These are phyloP conservation scores for Phoeniculus purpureus DNA, from an alignment of 2,797 vertebrate species.

Conservation along the genomic window DNA sequence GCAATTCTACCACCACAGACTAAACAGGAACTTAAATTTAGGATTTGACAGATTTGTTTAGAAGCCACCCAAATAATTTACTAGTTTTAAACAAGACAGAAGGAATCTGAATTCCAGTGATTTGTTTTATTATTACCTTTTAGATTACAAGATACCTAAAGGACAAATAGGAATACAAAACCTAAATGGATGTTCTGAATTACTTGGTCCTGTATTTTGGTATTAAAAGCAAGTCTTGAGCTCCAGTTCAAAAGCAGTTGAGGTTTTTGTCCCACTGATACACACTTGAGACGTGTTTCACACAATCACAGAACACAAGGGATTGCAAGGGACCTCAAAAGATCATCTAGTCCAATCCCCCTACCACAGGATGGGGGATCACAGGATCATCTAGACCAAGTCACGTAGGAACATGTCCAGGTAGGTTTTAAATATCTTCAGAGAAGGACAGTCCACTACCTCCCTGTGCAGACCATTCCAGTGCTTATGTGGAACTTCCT, in stretches of 20 bases:
- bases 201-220: background rate
- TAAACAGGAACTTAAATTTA: constrained; percentile 37
- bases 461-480: too few species aligned
- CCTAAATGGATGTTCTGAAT: background rate
- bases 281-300: background rate
- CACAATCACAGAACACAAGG: too few species aligned
- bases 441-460: too few species aligned
- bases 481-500: too few species aligned
- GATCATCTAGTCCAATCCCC: too few species aligned
- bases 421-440: too few species aligned
- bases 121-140: background rate
- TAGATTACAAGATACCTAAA: background rate
- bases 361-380: too few species aligned
- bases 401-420: too few species aligned
- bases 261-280: background rate
- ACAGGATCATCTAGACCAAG: too few species aligned
- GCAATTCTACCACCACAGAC: background rate
- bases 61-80: background rate
- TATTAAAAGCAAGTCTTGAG: background rate
- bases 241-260: background rate
- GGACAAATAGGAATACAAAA: background rate
- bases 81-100: constrained; percentile 2
- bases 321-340: too few species aligned
- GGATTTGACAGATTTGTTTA: constrained; percentile 18
- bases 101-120: background rate